Evolutionary conservation across 1,140 invertebrate species (phyloP).

Genomic region (Anoplolepis gracilipes): DNA sequence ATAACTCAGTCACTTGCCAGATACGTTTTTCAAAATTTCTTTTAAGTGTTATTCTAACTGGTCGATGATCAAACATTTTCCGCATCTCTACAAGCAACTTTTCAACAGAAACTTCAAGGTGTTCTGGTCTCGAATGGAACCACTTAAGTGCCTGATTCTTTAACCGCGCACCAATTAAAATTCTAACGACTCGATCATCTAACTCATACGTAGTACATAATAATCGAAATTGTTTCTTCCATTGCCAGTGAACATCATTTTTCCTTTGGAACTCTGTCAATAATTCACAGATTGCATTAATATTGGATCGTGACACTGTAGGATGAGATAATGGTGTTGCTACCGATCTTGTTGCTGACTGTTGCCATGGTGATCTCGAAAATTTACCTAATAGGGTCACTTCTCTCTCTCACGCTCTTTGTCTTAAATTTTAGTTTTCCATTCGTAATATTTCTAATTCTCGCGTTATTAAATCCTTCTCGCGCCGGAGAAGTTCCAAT

Average conservation of each 20-base stretch:
- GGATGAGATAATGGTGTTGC: too few relatives aligned
- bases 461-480: too few relatives aligned
- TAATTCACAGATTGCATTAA: not conserved
- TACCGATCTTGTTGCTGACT: too few relatives aligned
- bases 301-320: too few relatives aligned
- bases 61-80: not conserved
- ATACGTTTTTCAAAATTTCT: not conserved
- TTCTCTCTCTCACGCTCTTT: too few relatives aligned
- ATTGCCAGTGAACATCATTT: not conserved
- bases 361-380: too few relatives aligned
- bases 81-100: not conserved
- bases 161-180: not conserved
- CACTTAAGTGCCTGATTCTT: not conserved
- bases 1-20: not conserved
- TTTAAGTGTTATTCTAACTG: not conserved
- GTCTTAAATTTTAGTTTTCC: too few relatives aligned
- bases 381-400: too few relatives aligned
- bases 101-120: not conserved
- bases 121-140: not conserved
- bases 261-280: not conserved
- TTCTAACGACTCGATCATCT: not conserved
- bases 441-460: too few relatives aligned
- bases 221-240: not conserved
- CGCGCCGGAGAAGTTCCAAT: too few relatives aligned
- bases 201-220: not conserved